Conservation (phyloP, 2,888 invertebrate species). For the Eutolmus rufibarbis region DNA sequence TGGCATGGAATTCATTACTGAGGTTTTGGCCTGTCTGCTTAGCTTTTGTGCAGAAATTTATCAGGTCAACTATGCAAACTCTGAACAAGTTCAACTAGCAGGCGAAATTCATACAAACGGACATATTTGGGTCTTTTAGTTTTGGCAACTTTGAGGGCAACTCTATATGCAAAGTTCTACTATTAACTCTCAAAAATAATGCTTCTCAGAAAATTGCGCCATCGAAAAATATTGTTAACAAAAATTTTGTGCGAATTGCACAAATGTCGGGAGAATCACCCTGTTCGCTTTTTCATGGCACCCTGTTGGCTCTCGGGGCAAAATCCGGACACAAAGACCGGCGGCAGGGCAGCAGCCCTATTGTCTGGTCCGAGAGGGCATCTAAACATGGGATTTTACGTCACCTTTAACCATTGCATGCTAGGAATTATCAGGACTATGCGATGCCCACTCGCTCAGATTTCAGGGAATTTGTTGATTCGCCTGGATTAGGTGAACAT, state of each 20-base stretch:
- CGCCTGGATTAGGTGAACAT: background rate
- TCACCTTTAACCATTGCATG: background rate
- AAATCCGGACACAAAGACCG: background rate
- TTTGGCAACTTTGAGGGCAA: background rate
- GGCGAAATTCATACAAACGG: background rate
- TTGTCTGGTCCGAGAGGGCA: background rate
- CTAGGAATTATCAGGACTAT: background rate
- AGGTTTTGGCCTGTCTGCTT: constrained; percentile 4
- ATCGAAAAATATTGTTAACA: background rate
- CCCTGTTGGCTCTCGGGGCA: constrained; percentile 28
- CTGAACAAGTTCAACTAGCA: background rate
- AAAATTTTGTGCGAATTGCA: background rate
- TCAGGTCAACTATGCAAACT: constrained; percentile 19
- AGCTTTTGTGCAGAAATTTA: background rate
- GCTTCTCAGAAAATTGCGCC: background rate
- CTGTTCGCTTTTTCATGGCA: constrained; percentile 42
- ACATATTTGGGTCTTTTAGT: background rate
- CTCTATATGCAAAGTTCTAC: background rate
- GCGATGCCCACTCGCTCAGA: background rate
- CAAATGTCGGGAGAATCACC: constrained; percentile 14
- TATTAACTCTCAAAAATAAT: background rate
- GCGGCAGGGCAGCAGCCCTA: background rate
- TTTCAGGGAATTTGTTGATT: background rate
- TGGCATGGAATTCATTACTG: constrained; percentile 45
- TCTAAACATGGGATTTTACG: constrained; percentile 6